Evolutionary conservation across 1,140 invertebrate genomes (phyloP).

Genomic region (Hermetia illucens): DNA sequence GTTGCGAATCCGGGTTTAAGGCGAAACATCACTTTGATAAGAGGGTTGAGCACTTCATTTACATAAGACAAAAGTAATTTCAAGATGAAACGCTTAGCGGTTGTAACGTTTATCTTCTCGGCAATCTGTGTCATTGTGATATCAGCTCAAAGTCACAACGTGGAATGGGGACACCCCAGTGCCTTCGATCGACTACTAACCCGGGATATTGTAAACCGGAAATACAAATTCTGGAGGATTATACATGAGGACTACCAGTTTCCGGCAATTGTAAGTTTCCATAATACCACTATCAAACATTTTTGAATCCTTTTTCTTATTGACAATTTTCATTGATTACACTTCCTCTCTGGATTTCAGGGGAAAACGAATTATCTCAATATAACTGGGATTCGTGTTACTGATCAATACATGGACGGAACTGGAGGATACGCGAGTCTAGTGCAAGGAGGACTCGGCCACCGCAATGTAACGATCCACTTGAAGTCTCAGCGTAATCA

Average conservation of each 20-base stretch:
- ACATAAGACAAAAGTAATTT: too few relatives aligned
- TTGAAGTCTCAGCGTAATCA: constrained; percentile 29
- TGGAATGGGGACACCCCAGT: constrained; percentile 5
- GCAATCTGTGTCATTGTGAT: not conserved
- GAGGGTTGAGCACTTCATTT: too few relatives aligned
- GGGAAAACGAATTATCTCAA: constrained; percentile 17
- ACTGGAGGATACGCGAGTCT: constrained; percentile 27
- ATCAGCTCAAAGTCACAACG: constrained; percentile 7
- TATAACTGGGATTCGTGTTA: constrained; percentile 28
- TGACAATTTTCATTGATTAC: not conserved
- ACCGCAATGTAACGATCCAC: constrained; percentile 24
- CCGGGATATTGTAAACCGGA: constrained; percentile 11
- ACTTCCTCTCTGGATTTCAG: constrained; percentile 10
- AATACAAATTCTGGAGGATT: constrained; percentile 18
- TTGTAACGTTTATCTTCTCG: too few relatives aligned
- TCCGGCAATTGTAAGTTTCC: constrained; percentile 9
- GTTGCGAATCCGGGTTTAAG: too few relatives aligned
- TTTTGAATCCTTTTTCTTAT: not conserved
- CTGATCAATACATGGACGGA: constrained; percentile 27
- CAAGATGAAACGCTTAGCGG: too few relatives aligned
- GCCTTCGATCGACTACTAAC: constrained; percentile 7
- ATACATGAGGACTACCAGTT: constrained; percentile 15
- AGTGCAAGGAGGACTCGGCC: constrained; percentile 31
- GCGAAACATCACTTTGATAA: too few relatives aligned
- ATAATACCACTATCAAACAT: constrained; percentile 4